Base-by-base conservation (phyloP, 1,140 invertebrate species). In the Oryctes rhinoceros region DNA sequence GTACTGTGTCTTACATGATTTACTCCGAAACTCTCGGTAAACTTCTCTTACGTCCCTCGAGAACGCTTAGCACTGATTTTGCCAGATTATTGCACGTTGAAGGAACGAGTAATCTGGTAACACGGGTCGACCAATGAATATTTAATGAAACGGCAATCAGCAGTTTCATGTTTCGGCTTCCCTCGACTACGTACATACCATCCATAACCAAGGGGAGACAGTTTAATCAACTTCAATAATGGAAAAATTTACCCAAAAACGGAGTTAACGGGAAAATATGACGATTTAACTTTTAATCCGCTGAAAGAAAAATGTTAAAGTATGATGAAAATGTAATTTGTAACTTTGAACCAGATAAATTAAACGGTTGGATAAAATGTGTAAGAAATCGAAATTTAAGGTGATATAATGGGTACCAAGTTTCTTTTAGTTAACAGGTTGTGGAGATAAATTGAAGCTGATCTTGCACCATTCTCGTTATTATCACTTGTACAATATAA, bases 91-190 rank as follows among this genome's bases (percentile, higher is more conserved):
- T 35, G 65, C 65, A 67, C 65, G 18, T 67, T 67, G 24, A 67
- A 67, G 65, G 65, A 67, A 18, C 65, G 7, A 67, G 65, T 67
- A 67, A 67, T 67, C 30, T 67, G 11, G 30, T 35, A 24, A 20
- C 65, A 2, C 10, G 65, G 30, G 20, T 24, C 20, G 20, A 67
- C 65, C 65, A 67, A 67, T 67, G 65, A 67, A 7, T 67, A 67
- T 67, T 67, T 67, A 67, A 67, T 67, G 65, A 67, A 67, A 67
- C 11, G 18, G 65, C 65, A 67, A 67, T 67, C 65, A 35, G 65
- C 10, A 67, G 65, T 67, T 13, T 35, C 65, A 24, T 67, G 65
- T 67, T 67, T 67, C 0, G 11, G 7, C 20, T 67, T 20, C 65
- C 65, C 65, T 35, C 10, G 65, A 67, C 9, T 10, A 18, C 10